phyloP scores from a whole-genome alignment of 2,888 invertebrate genomes.

The Colletes collaris region DNA sequence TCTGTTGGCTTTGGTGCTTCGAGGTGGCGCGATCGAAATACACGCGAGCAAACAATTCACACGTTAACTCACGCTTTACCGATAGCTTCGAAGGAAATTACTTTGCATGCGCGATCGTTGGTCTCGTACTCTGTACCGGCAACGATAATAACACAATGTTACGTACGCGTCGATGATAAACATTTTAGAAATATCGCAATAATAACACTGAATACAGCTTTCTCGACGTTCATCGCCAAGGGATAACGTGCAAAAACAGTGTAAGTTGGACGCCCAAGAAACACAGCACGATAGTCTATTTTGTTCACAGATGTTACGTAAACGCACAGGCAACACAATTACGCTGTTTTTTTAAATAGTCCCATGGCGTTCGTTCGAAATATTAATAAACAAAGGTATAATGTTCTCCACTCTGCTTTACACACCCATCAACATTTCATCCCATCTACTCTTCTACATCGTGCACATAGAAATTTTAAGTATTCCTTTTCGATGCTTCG shows the following conservation, averaged over 20 bases:
- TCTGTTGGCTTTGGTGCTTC: slow-evolving; percentile 41
- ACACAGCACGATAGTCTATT: neutral
- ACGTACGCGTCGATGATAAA: slow-evolving; percentile 27
- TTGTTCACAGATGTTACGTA: neutral
- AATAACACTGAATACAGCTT: slow-evolving; percentile 23
- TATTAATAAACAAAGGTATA: neutral
- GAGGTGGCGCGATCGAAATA: slow-evolving; percentile 18
- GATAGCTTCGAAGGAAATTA: slow-evolving; percentile 11
- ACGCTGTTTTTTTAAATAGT: slow-evolving; percentile 4
- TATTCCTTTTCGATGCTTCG: too few species aligned
- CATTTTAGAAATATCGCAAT: slow-evolving; percentile 10
- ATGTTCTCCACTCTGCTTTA: neutral
- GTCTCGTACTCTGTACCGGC: slow-evolving; percentile 14
- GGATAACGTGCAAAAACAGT: slow-evolving; percentile 15
- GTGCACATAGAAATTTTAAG: neutral
- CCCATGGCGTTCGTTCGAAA: neutral
- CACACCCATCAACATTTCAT: too few species aligned
- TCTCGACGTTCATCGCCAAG: slow-evolving; percentile 4
- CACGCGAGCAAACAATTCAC: slow-evolving; percentile 1
- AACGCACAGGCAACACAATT: neutral
- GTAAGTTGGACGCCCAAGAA: neutral
- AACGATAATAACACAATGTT: slow-evolving; percentile 24
- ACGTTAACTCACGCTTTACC: slow-evolving; percentile 41
- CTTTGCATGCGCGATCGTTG: slow-evolving; percentile 32
- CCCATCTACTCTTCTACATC: too few species aligned